Percentiles rank a stretch among this genome's conserved stretches.
These are phyloP conservation scores for Arenaria interpres DNA, from an alignment of 2,113 vertebrate genomes.

Conservation along the genomic window DNA sequence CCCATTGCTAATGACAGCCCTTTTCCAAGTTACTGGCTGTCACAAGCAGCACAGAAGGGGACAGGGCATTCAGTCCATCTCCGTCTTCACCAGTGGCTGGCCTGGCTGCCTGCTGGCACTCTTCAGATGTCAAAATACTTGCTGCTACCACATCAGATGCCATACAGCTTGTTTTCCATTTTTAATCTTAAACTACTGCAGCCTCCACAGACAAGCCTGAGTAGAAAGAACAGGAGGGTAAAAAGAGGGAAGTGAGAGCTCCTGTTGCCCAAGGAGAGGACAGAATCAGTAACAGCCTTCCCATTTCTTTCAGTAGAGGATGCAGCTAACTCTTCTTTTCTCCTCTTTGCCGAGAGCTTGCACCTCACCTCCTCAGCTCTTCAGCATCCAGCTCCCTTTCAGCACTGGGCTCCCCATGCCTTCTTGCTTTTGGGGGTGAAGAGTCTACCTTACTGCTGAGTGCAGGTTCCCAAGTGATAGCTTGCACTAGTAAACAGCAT, in stretches of 20 bases:
- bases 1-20: neutral
- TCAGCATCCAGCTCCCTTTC: neutral
- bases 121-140: neutral
- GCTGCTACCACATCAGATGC: neutral
- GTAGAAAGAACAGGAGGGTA: neutral
- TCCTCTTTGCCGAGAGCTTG: neutral
- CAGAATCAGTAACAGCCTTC: neutral
- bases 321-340: neutral
- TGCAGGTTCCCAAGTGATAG: neutral
- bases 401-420: neutral
- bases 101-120: neutral
- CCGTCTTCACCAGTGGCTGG: accelerated
- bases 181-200: neutral
- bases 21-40: neutral
- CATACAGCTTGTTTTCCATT: neutral
- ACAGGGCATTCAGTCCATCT: neutral
- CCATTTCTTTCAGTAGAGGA: neutral
- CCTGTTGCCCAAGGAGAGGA: neutral
- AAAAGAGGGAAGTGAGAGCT: neutral
- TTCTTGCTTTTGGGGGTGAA: neutral
- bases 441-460: neutral
- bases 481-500: neutral
- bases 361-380: neutral
- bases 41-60: accelerated
- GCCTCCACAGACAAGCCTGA: neutral